Evolutionary conservation across 2,113 vertebrate species (phyloP), one percentile per base, ranked within the genome.

Genomic region (Collichthys lucidus): DNA sequence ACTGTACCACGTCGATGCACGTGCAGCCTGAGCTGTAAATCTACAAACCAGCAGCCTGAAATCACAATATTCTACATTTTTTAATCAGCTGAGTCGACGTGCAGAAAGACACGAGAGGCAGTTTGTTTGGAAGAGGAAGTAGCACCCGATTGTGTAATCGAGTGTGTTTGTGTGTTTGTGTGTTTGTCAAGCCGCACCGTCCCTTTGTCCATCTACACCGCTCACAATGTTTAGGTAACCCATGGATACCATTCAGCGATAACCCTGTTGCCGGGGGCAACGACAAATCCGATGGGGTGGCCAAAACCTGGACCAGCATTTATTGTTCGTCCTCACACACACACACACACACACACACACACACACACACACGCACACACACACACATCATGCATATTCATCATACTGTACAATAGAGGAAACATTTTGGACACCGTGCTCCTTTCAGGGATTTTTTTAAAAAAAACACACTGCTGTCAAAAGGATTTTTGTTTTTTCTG

Each of bases 191-290:
- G 69, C 74, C 57, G 63, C 70, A 7, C 19, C 44, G 0, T 52
- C 61, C 22, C 61, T 80, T 47, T 72, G 57, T 86, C 60, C 49
- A 19, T 81, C 67, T 24, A 44, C 49, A 55, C 72, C 4, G 49
- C 50, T 42, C 56, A 20, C 6, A 74, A 50, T 83, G 89, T 89
- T 89, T 79, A 77, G 67, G 88, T 90, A 84, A 86, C 88, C 78
- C 77, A 83, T 74, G 71, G 88, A 79, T 72, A 86, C 84, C 80
- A 49, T 60, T 76, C 73, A 64, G 78, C 40, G 4, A 53, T 64
- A 71, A 83, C 69, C 60, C 42, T 79, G 85, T 91, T 90, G 80
- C 88, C 29, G 11, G 53, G 84, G 78, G 88, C 88, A 90, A 92
- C 90, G 40, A 67, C 53, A 53, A 77, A 85, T 63, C 60, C 74